These are phyloP conservation scores for Glaucopsyche alexis DNA, from an alignment of 2,888 invertebrate species.

Conservation along the genomic window DNA sequence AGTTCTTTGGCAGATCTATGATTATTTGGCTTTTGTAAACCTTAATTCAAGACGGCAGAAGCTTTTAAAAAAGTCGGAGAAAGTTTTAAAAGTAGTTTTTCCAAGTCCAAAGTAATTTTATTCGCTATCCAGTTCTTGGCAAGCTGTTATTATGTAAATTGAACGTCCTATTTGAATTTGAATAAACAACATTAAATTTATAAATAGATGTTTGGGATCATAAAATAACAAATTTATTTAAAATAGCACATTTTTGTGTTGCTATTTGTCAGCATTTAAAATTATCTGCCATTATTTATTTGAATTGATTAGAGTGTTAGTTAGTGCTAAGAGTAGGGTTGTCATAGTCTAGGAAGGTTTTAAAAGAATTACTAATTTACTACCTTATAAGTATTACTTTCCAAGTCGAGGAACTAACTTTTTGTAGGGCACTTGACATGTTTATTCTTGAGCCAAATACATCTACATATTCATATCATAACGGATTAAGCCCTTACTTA, in stretches of 20 bases:
- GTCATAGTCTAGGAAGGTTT: background rate
- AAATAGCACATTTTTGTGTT: background rate
- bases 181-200: slow-evolving; percentile 35
- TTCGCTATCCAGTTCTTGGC: slow-evolving; percentile 47
- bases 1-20: background rate
- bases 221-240: slow-evolving; percentile 12
- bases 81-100: slow-evolving; percentile 56
- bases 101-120: slow-evolving; percentile 46
- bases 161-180: slow-evolving; percentile 48
- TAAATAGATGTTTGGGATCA: background rate
- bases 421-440: too few relatives aligned
- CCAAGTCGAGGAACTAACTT: background rate
- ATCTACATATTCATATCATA: background rate
- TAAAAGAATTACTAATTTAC: background rate
- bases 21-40: background rate
- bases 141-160: slow-evolving; percentile 64
- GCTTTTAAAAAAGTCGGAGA: slow-evolving; percentile 48
- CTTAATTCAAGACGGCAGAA: background rate
- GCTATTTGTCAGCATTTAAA: background rate
- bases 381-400: background rate
- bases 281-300: background rate
- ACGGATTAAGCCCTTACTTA: background rate
- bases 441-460: background rate
- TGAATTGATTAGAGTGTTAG: background rate
- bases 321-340: background rate